Base-by-base conservation (phyloP, 2,113 vertebrate species). In the Hyla sarda region DNA sequence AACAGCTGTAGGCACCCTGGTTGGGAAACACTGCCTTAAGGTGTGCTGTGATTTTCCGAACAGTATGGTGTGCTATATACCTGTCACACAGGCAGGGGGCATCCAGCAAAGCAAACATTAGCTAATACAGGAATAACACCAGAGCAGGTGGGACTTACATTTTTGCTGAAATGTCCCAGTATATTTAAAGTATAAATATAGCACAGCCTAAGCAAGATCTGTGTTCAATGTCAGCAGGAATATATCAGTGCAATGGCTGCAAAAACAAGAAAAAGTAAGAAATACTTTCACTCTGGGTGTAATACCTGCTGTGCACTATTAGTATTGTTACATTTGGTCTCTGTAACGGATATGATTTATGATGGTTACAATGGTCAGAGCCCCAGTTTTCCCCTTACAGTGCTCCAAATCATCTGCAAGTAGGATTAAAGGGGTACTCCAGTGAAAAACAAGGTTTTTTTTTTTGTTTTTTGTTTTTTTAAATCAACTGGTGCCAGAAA, bases 121-220 rank as follows among this genome's bases (percentile, higher is more conserved):
- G 62, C 62, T 28, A 23, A 71, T 71, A 41, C 17, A 32, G 12
- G 67, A 32, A 71, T 17, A 37, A 71, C 67, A 11, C 32, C 21
- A 19, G 67, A 71, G 67, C 67, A 71, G 67, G 67, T 71, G 67
- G 67, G 8, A 23, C 17, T 11, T 71, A 37, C 65, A 37, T 14
- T 65, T 71, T 23, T 71, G 67, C 67, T 71, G 67, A 37, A 71
- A 71, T 37, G 41, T 37, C 34, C 32, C 7, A 71, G 67, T 71
- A 41, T 41, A 71, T 23, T 37, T 41, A 41, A 21, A 23, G 19
- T 21, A 23, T 71, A 41, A 41, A 21, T 71, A 71, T 71, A 71
- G 32, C 67, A 11, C 67, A 71, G 32, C 9, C 67, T 41, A 23
- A 37, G 67, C 19, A 2, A 71, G 34, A 71, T 71, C 32, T 21